These are phyloP conservation scores for Tangara arthus DNA, from an alignment of 2,797 vertebrate species.

Conservation along the genomic window DNA sequence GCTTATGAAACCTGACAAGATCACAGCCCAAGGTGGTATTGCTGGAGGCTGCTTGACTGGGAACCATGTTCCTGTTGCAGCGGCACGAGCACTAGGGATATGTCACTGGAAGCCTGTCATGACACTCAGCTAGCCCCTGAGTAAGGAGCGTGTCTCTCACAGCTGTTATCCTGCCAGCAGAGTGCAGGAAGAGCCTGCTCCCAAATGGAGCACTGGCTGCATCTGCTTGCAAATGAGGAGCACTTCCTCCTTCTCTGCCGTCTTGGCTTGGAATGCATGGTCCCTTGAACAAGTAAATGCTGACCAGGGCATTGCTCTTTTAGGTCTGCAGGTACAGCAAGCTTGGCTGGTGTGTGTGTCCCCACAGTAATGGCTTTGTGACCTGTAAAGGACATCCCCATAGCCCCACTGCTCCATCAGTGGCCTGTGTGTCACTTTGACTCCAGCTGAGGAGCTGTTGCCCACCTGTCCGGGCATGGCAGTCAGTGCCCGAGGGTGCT, in stretches of 20 bases:
- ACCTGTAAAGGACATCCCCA: not conserved
- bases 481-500: accelerated
- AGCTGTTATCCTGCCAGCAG: not conserved
- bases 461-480: not conserved
- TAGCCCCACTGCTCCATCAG: accelerated
- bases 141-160: not conserved
- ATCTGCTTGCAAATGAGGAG: not conserved
- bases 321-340: accelerated
- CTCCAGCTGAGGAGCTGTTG: not conserved
- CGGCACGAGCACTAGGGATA: not conserved
- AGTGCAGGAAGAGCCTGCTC: not conserved
- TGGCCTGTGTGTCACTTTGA: not conserved
- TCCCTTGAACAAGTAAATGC: not conserved
- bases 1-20: conserved; percentile 51
- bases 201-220: not conserved
- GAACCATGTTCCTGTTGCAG: not conserved
- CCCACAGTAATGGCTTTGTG: not conserved
- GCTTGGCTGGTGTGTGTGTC: not conserved
- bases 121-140: not conserved
- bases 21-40: conserved; percentile 45
- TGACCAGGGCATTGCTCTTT: not conserved
- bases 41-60: conserved; percentile 37
- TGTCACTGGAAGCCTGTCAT: conserved; percentile 17
- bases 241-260: accelerated
- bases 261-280: not conserved